phyloP scores from a whole-genome alignment of 2,797 vertebrate species.

The Bryconaethiops microstoma region DNA sequence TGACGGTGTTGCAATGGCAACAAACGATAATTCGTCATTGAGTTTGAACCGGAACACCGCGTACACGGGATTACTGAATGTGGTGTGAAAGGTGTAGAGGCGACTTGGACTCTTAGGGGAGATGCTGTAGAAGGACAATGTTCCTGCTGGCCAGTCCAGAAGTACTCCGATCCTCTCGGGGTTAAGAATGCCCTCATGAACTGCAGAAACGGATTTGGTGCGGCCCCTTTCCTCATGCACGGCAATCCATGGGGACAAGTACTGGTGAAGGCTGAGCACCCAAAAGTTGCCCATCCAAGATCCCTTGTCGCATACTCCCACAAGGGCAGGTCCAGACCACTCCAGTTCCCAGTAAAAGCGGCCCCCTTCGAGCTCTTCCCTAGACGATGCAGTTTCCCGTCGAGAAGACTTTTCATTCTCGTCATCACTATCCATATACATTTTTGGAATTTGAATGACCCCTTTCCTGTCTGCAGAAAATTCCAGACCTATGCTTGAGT shows the following conservation, averaged over 20 bases:
- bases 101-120: no score
- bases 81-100: no score
- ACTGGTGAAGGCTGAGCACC: background rate
- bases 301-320: background rate
- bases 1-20: background rate
- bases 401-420: background rate
- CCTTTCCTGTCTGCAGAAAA: background rate
- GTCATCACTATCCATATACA: background rate
- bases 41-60: background rate
- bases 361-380: background rate
- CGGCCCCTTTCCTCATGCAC: background rate
- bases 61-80: no score
- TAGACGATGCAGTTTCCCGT: background rate
- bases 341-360: slow-evolving; percentile 32
- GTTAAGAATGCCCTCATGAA: background rate
- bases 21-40: background rate
- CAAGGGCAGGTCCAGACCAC: background rate
- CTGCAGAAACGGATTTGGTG: no score
- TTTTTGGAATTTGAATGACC: background rate
- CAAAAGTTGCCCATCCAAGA: background rate
- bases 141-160: no score
- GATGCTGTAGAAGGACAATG: no score
- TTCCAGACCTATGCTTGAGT: fast-evolving
- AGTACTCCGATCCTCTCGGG: no score
- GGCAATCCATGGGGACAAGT: background rate